Conservation (phyloP, 2,888 invertebrate genomes). For the Epiperipatus broadwayi region DNA sequence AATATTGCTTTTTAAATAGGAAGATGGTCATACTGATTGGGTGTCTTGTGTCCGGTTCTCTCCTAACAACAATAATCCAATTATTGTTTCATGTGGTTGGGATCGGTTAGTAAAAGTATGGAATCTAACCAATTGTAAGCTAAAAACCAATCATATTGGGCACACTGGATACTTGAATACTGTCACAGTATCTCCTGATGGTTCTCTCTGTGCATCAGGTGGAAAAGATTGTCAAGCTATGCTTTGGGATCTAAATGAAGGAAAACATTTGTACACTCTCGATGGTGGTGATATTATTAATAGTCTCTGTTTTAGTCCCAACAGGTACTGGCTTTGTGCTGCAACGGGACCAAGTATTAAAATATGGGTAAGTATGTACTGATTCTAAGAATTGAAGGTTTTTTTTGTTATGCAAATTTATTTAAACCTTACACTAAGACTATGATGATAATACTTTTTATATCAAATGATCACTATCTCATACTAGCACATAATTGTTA, state of each 20-base stretch:
- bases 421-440: too few relatives aligned
- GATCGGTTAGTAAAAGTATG: constrained; percentile 94
- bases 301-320: constrained; percentile 94
- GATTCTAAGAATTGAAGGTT: neutral
- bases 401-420: too few relatives aligned
- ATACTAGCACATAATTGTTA: too few relatives aligned
- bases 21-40: constrained; percentile 84
- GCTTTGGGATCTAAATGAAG: constrained; percentile 98
- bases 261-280: constrained; percentile 93
- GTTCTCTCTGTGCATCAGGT: constrained; percentile 96
- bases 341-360: constrained; percentile 95
- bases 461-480: too few relatives aligned
- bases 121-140: constrained; percentile 93
- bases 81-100: constrained; percentile 97
- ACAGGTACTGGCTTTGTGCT: constrained; percentile 98
- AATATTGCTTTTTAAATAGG: constrained; percentile 26
- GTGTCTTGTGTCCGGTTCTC: constrained; percentile 97
- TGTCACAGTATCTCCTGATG: constrained; percentile 96
- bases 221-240: constrained; percentile 99
- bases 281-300: constrained; percentile 97
- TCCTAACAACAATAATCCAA: constrained; percentile 91
- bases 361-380: constrained; percentile 57
- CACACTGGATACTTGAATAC: constrained; percentile 95
- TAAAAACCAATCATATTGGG: constrained; percentile 94
- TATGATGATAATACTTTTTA: too few relatives aligned